These are phyloP conservation scores for Mormoops blainvillei DNA, from an alignment of 2,113 vertebrate genomes.

Conservation along the genomic window DNA sequence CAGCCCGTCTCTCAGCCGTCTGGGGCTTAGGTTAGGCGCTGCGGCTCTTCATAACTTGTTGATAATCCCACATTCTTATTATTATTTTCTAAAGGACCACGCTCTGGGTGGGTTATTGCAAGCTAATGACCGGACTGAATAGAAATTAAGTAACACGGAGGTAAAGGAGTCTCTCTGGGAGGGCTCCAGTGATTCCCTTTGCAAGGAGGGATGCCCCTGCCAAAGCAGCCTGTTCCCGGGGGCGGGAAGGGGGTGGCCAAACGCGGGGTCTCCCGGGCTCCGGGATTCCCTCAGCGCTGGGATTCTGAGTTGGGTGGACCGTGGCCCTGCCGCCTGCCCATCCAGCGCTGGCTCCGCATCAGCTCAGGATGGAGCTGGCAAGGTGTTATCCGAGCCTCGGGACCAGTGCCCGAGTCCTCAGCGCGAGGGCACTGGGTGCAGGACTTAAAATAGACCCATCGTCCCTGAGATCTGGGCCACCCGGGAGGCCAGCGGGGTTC, in stretches of 20 bases:
- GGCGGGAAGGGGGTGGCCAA: neutral
- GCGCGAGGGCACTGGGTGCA: neutral
- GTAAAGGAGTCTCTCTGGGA: neutral
- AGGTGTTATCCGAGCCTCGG: constrained; percentile 30
- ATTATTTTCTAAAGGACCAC: neutral
- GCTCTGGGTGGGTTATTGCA: neutral
- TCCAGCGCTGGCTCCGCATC: neutral
- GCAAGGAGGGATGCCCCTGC: too few relatives aligned
- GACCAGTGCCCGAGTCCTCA: neutral
- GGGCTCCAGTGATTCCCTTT: neutral
- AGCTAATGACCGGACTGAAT: neutral
- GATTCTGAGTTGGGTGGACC: neutral
- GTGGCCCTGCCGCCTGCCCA: neutral
- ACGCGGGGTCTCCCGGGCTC: fast-evolving
- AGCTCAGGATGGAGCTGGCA: neutral
- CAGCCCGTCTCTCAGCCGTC: neutral
- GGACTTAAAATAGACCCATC: constrained; percentile 41
- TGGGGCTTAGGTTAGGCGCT: neutral
- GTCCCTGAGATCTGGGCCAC: neutral
- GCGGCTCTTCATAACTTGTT: neutral
- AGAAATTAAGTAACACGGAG: neutral
- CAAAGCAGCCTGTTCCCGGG: neutral
- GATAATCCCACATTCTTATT: neutral
- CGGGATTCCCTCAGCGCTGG: neutral
- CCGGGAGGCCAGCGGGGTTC: neutral